Evolutionary conservation across 2,797 vertebrate genomes (phyloP).

Genomic region (Phoeniculus purpureus): DNA sequence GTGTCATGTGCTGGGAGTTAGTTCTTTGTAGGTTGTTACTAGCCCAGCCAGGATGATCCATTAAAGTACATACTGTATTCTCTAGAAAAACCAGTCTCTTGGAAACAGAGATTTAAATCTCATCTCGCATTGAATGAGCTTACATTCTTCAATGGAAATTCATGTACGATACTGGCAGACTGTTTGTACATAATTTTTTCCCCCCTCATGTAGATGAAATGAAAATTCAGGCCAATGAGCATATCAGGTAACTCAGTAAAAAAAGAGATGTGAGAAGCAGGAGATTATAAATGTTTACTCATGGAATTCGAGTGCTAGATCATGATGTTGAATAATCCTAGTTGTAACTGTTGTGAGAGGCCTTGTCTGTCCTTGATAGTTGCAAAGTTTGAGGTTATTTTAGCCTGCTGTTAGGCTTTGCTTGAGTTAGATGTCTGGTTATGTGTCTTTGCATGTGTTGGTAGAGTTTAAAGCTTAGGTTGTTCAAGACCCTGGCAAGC

Average conservation of each 20-base stretch:
- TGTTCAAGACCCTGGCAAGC: background rate
- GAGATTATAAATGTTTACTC: background rate
- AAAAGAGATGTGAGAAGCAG: background rate
- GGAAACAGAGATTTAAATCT: constrained; percentile 5
- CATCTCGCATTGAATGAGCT: background rate
- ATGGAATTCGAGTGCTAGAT: background rate
- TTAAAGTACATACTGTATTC: background rate
- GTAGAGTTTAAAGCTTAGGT: background rate
- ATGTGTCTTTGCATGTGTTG: background rate
- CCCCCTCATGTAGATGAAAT: background rate
- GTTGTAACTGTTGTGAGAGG: background rate
- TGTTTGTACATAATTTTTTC: background rate
- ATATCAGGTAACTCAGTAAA: background rate
- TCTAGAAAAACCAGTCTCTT: background rate
- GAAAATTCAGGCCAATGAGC: background rate
- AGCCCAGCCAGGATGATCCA: background rate
- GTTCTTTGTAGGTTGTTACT: background rate
- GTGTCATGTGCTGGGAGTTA: constrained; percentile 3
- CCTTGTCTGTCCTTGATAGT: background rate
- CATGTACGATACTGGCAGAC: background rate
- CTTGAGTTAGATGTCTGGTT: background rate
- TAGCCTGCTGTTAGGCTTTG: background rate
- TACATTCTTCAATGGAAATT: background rate
- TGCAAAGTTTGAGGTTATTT: background rate
- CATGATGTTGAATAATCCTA: background rate